Conservation (phyloP, 2,113 vertebrate genomes). For the Oxygymnocypris stewartii region DNA sequence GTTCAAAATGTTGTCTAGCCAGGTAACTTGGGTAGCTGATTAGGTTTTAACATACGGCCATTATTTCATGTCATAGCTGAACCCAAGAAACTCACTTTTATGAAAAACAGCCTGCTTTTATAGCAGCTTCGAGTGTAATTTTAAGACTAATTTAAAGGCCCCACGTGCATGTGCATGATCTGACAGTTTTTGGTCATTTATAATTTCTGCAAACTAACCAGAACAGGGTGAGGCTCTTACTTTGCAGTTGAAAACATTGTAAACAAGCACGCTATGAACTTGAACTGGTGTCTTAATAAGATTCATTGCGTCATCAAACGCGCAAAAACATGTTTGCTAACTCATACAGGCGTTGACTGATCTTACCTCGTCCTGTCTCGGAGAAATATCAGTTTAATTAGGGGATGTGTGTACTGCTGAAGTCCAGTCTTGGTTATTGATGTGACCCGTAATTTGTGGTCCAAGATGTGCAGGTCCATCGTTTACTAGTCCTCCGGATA, state of each 20-base stretch:
- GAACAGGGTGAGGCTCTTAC: slow-evolving; percentile 9
- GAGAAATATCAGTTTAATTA: slow-evolving; percentile 81
- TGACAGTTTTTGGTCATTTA: neutral
- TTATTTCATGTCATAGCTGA: neutral
- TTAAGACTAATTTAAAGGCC: neutral
- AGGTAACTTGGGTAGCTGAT: neutral
- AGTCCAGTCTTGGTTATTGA: slow-evolving; percentile 77
- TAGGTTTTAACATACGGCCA: neutral
- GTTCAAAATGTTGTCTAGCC: neutral
- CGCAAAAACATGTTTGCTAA: slow-evolving; percentile 10
- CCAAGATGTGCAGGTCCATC: slow-evolving; percentile 82
- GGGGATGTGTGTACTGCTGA: slow-evolving; percentile 74
- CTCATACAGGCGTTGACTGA: neutral
- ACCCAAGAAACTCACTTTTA: neutral
- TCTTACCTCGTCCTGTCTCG: slow-evolving; percentile 78
- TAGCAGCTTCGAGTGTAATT: neutral
- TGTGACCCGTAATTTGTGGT: slow-evolving; percentile 78
- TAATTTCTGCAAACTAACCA: neutral
- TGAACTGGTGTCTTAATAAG: neutral
- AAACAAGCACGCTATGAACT: neutral
- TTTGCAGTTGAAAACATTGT: neutral
- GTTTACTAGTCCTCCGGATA: slow-evolving; percentile 19
- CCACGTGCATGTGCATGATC: neutral
- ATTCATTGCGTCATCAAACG: neutral
- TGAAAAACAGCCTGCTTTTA: neutral